These are phyloP conservation scores for Diarsia brunnea DNA, from an alignment of 2,888 invertebrate species.

Conservation along the genomic window DNA sequence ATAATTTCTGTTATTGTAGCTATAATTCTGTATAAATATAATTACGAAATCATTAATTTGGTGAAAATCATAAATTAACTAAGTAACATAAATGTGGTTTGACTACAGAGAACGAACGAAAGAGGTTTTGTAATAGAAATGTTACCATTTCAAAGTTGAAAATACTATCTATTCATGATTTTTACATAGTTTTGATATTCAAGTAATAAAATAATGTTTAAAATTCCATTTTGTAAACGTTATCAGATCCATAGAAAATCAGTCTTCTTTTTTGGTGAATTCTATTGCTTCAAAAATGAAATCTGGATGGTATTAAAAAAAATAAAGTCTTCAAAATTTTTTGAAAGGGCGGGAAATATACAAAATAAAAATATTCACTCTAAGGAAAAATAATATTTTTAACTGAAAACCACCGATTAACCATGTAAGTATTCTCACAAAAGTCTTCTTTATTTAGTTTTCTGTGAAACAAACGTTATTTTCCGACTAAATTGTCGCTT, in stretches of 20 bases:
- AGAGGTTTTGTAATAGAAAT: constrained; percentile 12
- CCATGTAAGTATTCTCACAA: constrained; percentile 69
- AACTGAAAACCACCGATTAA: constrained; percentile 51
- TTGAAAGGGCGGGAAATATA: constrained; percentile 78
- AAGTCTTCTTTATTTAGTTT: constrained; percentile 33
- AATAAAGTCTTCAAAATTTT: constrained; percentile 61
- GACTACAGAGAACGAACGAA: no score
- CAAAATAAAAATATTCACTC: constrained; percentile 62
- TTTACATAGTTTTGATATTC: neutral
- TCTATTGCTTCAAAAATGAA: constrained; percentile 3
- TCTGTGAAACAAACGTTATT: constrained; percentile 41
- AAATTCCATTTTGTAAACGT: neutral
- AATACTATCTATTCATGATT: constrained; percentile 1
- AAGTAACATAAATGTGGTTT: no score
- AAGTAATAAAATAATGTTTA: neutral
- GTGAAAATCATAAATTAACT: neutral
- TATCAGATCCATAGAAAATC: neutral
- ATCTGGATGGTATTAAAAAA: constrained; percentile 55
- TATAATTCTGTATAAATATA: neutral
- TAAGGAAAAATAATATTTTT: constrained; percentile 46
- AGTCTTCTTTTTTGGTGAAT: neutral
- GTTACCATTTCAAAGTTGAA: constrained; percentile 28
- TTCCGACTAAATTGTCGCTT: constrained; percentile 60
- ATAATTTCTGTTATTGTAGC: neutral
- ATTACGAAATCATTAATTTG: neutral